Percentiles rank a stretch among this genome's conserved stretches.
These are phyloP conservation scores for Erythrolamprus reginae DNA, from an alignment of 2,113 vertebrate species.

Conservation along the genomic window DNA sequence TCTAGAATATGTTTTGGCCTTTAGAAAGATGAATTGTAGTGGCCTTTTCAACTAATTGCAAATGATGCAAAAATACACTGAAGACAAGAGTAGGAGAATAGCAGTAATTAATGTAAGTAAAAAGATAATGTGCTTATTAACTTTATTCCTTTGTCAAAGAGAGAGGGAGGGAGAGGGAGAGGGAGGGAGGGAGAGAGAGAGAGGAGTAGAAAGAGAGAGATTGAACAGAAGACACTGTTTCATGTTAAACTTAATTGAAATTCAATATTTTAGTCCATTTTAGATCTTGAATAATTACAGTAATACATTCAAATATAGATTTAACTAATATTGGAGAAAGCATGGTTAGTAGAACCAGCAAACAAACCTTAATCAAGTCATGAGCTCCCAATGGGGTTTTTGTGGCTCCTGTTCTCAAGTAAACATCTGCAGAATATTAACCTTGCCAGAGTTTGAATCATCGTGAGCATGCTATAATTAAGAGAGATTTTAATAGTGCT, in stretches of 20 bases:
- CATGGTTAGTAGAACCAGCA: background rate
- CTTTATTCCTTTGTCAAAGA: background rate
- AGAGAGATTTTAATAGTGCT: background rate
- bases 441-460: constrained; percentile 1
- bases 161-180: too few species aligned
- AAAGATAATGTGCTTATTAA: constrained; percentile 28
- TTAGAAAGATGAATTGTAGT: constrained; percentile 20
- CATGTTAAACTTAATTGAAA: constrained; percentile 35
- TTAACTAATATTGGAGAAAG: constrained; percentile 16
- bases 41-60: constrained; percentile 31
- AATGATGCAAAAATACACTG: constrained; percentile 30
- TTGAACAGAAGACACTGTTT: background rate
- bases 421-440: constrained; percentile 26
- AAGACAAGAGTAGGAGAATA: constrained; percentile 22
- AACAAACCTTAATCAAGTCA: constrained; percentile 18
- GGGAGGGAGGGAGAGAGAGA: too few species aligned
- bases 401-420: constrained; percentile 6
- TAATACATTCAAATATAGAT: constrained; percentile 38
- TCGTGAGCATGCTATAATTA: constrained; percentile 11
- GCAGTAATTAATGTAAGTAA: constrained; percentile 32
- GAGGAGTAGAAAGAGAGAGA: background rate
- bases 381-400: constrained; percentile 22
- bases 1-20: background rate
- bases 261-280: constrained; percentile 30
- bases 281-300: constrained; percentile 23